Conservation (phyloP, 2,113 vertebrate genomes). For the Larimichthys crocea region DNA sequence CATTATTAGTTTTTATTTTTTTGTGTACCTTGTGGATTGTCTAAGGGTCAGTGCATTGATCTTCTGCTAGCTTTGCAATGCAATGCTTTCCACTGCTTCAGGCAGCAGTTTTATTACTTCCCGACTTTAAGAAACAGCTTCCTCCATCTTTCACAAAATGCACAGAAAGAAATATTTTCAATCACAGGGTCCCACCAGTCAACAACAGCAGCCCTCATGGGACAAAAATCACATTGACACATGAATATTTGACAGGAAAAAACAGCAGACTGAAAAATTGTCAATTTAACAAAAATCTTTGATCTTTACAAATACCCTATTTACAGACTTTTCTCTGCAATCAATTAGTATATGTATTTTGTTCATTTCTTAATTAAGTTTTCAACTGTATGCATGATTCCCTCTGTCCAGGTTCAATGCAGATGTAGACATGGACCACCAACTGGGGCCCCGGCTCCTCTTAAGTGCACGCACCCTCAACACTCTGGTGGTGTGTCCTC, state of each 20-base stretch:
- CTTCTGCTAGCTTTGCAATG: background rate
- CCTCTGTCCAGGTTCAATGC: constrained; percentile 87
- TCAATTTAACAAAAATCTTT: background rate
- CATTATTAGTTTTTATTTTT: background rate
- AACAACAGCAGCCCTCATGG: background rate
- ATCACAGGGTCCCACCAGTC: background rate
- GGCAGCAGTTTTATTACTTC: constrained; percentile 8
- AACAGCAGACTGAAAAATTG: background rate
- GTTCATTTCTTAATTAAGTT: background rate
- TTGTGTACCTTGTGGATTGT: background rate
- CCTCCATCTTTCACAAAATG: background rate
- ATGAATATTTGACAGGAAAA: background rate
- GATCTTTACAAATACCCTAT: too few species aligned
- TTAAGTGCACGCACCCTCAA: constrained; percentile 88
- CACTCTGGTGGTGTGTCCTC: constrained; percentile 92
- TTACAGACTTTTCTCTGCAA: background rate
- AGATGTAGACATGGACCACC: constrained; percentile 93
- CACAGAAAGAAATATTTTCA: background rate
- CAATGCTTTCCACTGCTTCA: background rate
- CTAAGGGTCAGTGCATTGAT: background rate
- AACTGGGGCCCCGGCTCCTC: constrained; percentile 81
- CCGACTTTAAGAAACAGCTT: background rate
- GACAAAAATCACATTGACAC: background rate
- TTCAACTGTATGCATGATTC: background rate
- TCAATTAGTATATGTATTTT: background rate